phyloP scores from a whole-genome alignment of 2,113 vertebrate genomes.

The Hydrochoerus hydrochaeris region DNA sequence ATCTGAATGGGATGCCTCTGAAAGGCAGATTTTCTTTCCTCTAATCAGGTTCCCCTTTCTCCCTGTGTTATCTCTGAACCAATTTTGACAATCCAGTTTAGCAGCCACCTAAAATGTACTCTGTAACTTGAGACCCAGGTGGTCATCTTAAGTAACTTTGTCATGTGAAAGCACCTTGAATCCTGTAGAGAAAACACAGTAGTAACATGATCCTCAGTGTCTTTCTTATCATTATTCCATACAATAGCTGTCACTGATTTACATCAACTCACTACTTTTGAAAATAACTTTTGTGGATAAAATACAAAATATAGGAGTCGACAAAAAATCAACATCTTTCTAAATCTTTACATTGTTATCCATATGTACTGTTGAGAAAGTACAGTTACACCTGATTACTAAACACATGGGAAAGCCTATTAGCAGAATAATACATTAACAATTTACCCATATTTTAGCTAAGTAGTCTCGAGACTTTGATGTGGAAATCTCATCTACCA shows the following conservation, averaged over 20 bases:
- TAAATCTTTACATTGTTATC: neutral
- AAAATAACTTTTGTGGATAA: neutral
- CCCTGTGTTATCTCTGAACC: neutral
- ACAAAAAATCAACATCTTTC: neutral
- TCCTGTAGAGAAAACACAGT: neutral
- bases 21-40: neutral
- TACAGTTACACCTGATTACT: neutral
- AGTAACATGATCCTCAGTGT: neutral
- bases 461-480: neutral
- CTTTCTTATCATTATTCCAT: neutral
- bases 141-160: neutral
- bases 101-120: neutral
- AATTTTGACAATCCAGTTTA: neutral
- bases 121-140: neutral
- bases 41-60: neutral
- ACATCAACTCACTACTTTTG: neutral
- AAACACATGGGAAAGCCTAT: neutral
- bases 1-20: neutral
- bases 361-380: neutral
- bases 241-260: neutral
- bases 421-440: neutral
- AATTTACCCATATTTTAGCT: neutral
- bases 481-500: neutral
- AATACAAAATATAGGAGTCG: slow-evolving; percentile 1
- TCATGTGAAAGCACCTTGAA: neutral